Conservation (phyloP, 2,113 vertebrate genomes). For the Bubo scandiacus region DNA sequence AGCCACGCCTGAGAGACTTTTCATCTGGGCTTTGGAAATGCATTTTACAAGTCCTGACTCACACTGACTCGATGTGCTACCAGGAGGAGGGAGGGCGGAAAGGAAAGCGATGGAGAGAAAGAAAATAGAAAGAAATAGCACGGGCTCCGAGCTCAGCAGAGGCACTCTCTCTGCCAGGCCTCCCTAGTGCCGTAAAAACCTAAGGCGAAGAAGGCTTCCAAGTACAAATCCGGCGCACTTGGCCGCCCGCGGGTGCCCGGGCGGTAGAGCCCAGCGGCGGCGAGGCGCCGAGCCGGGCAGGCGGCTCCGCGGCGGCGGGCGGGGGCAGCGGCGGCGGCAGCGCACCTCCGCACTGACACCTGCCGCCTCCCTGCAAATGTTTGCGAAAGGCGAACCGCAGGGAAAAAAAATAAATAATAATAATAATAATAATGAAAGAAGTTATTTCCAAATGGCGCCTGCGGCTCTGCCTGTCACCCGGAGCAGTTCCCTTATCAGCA, state of each 20-base stretch:
- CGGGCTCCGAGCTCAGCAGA: conserved; percentile 61
- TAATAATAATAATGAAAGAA: not conserved
- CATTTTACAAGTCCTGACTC: conserved; percentile 64
- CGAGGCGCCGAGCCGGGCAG: conserved; percentile 29
- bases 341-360: conserved; percentile 37
- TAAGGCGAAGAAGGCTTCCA: conserved; percentile 20
- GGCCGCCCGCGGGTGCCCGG: conserved; percentile 2
- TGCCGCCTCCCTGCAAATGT: not conserved
- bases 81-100: conserved; percentile 25
- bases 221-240: conserved; percentile 33
- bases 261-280: not conserved
- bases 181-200: not conserved
- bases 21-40: conserved; percentile 66
- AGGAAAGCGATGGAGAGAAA: conserved; percentile 20
- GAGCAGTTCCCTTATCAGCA: conserved; percentile 58
- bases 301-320: conserved; percentile 7
- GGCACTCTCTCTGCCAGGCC: conserved; percentile 54
- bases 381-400: not conserved
- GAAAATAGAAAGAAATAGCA: conserved; percentile 28
- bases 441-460: conserved; percentile 62
- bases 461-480: conserved; percentile 46
- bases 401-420: not conserved
- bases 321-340: not conserved
- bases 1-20: conserved; percentile 68
- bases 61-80: conserved; percentile 61